Percentiles rank a stretch among this genome's conserved stretches.
phyloP scores from a whole-genome alignment of 2,113 vertebrate species.

The Bombycilla garrulus region DNA sequence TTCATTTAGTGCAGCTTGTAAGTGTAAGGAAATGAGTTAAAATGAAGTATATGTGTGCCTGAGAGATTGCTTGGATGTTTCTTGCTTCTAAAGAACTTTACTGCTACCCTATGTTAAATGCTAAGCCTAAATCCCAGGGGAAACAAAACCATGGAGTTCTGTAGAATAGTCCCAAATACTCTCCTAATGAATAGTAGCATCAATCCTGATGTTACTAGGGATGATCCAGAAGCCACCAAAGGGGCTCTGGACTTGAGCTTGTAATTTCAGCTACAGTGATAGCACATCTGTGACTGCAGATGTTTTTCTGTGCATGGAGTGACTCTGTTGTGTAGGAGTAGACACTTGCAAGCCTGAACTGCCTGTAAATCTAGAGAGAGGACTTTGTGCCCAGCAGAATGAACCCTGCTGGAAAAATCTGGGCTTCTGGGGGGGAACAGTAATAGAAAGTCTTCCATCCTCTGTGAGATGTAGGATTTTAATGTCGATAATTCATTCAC shows the following conservation, averaged over 20 bases:
- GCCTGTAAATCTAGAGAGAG: not conserved
- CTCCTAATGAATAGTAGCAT: not conserved
- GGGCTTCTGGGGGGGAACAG: not conserved
- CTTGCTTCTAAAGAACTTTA: not conserved
- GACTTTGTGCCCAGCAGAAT: not conserved
- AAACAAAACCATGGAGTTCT: not conserved
- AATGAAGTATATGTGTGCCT: not conserved
- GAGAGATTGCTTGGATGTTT: not conserved
- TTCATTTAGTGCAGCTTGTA: constrained; percentile 23
- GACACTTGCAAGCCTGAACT: not conserved
- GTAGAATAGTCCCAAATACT: not conserved
- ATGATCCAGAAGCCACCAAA: not conserved
- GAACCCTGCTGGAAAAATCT: not conserved
- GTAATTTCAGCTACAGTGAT: not conserved
- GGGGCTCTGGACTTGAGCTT: not conserved
- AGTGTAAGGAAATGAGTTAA: constrained; percentile 20
- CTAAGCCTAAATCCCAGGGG: not conserved
- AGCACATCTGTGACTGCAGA: not conserved
- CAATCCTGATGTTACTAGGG: not conserved
- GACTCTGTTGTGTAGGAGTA: not conserved
- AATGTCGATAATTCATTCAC: not conserved
- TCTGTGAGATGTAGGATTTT: not conserved
- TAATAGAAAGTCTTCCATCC: not conserved
- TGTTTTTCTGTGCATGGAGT: not conserved
- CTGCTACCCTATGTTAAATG: not conserved